Conservation (phyloP, 1,140 invertebrate genomes). For the Polypedilum pembai region DNA sequence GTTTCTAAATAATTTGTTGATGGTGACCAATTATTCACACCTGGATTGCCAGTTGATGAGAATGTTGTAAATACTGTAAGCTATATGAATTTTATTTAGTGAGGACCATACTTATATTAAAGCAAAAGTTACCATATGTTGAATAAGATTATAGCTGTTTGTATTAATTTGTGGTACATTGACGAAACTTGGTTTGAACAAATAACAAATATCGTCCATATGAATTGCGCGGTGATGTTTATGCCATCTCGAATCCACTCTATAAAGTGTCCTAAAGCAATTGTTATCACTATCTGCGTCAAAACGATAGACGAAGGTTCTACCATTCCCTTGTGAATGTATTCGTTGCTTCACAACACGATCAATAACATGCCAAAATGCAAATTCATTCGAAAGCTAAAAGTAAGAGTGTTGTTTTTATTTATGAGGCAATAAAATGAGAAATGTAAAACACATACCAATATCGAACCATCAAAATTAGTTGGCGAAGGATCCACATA, state of each 20-base stretch:
- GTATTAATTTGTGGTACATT: neutral
- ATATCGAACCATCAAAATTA: neutral
- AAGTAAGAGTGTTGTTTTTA: neutral
- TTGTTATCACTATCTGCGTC: neutral
- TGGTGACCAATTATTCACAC: neutral
- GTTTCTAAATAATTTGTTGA: neutral
- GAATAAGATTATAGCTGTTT: neutral
- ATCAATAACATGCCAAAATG: neutral
- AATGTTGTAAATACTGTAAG: neutral
- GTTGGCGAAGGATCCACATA: neutral
- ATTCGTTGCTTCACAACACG: neutral
- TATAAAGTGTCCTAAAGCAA: neutral
- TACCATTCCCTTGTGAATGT: neutral
- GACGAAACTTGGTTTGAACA: neutral
- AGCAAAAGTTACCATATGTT: neutral
- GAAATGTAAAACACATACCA: neutral
- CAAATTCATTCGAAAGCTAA: neutral
- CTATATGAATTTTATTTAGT: neutral
- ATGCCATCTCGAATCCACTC: neutral
- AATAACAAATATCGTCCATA: conserved; percentile 6
- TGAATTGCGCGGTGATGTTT: neutral
- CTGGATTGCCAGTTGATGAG: neutral
- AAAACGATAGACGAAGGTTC: neutral
- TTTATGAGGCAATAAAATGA: neutral
- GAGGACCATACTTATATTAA: neutral